Base-by-base conservation (phyloP, 2,888 invertebrate species). In the Stratiomys singularior region DNA sequence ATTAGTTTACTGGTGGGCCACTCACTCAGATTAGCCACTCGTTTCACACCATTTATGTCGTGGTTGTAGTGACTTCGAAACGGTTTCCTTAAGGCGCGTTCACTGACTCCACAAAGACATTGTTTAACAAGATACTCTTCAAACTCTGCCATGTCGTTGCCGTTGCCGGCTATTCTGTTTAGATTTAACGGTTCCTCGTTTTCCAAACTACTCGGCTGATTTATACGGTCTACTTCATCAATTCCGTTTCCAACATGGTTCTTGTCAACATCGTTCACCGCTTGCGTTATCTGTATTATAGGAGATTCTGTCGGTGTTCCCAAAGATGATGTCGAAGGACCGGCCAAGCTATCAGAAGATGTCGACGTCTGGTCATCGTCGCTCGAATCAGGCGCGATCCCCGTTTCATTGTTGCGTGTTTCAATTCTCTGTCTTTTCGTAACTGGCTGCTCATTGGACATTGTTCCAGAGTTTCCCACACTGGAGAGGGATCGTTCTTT, bases 381-480 rank as follows among this genome's bases (percentile, higher is more conserved):
- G 13, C 30, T 28, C 46, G 64, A 52, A 77, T 79, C 66, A 37
- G 78, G 74, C 52, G 76, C 80, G 7, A 21, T 15, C 1, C 28
- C 47, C 56, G 63, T 56, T 23, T 74, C 77, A 66, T 77, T 79
- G 52, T 66, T 79, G 21, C 74, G 81, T 63, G 81, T 84, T 78
- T 92, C 91, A 82, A 94, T 92, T 84, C 94, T 91, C 85, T 93
- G 92, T 85, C 95, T 93, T 89, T 95, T 95, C 86, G 94, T 94
- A 83, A 93, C 92, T 82, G 95, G 95, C 88, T 95, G 95, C 88
- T 94, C 93, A 82, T 91, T 92, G 84, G 91, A 92, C 93, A 93
- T 93, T 76, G 56, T 80, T 63, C 64, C 76, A 56, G 81, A 81
- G 76, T 80, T 79, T 81, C 81, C 82, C 81, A 78, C 80, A 76